Conservation (phyloP, 2,113 vertebrate genomes). For the Calidris pugnax region DNA sequence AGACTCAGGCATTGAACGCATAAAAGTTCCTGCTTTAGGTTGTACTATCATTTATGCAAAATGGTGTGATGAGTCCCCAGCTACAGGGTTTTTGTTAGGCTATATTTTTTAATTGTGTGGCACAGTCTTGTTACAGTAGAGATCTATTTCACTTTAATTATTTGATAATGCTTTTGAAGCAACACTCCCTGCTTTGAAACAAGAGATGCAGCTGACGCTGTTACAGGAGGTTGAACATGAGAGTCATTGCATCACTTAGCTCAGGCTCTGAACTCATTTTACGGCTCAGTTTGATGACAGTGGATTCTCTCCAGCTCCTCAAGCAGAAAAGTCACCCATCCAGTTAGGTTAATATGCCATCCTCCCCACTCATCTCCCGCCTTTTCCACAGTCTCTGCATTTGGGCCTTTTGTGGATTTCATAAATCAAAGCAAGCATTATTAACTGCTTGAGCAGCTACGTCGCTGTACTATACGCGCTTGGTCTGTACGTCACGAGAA, state of each 20-base stretch:
- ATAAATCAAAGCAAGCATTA: neutral
- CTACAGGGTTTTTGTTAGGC: neutral
- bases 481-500: neutral
- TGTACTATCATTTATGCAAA: neutral
- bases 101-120: neutral
- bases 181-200: fast-evolving
- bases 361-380: neutral
- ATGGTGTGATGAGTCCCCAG: neutral
- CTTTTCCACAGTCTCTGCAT: neutral
- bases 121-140: neutral
- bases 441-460: neutral
- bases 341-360: neutral
- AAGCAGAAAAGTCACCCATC: neutral
- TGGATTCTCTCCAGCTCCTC: neutral
- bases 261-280: neutral
- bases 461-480: neutral
- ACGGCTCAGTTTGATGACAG: neutral
- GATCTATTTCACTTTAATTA: neutral
- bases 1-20: neutral
- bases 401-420: neutral
- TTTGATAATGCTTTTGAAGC: neutral
- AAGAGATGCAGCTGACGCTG: neutral
- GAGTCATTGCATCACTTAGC: fast-evolving
- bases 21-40: neutral
- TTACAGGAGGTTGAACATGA: neutral